Evolutionary conservation across 1,140 invertebrate species (phyloP), one percentile per base, ranked within the genome.

Genomic region (Drosophila pruinosa): DNA sequence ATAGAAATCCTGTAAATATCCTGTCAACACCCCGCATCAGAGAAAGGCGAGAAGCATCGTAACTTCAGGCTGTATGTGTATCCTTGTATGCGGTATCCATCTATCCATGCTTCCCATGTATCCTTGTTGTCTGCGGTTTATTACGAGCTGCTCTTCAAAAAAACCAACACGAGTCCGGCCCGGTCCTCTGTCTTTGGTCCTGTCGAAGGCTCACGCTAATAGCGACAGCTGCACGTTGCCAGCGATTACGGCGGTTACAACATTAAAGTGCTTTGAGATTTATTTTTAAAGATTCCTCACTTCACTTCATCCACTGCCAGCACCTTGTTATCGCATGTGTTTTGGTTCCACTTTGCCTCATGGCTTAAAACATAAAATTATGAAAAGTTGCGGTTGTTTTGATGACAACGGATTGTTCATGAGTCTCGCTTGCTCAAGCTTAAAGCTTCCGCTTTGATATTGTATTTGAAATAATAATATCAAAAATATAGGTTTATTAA

Each of bases 1-100:
- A 86, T 86, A 88, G 78, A 86, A 88, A 88, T 85, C 81, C 81
- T 86, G 81, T 86, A 77, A 78, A 81, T 88, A 86, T 86, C 82
- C 82, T 86, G 81, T 86, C 81, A 86, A 88, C 81, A 85, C 61
- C 54, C 72, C 31, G 68, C 65, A 78, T 73, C 62, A 47, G 21
- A 41, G 39, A 47, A 22, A 12, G 14, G n/a, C 6, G 22, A 14
- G 14, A 47, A 24, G 21, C 43, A 26, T 47, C 31, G 12, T 48
- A 36, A 48, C 53, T 57, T 41, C 24, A 10, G 45, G 36, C 38
- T 61, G 43, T 47, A 39, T 53, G 15, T 31, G 43, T 58, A 34
- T 38, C 21, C 31, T 14, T 61, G 58, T 47, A 8, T 52, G 2
- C 31, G n/a, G 31, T 34, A 34, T 47, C 26, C 17, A 17, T 64